Conservation (phyloP, 2,888 invertebrate genomes). For the Lepidochrysops patricia region DNA sequence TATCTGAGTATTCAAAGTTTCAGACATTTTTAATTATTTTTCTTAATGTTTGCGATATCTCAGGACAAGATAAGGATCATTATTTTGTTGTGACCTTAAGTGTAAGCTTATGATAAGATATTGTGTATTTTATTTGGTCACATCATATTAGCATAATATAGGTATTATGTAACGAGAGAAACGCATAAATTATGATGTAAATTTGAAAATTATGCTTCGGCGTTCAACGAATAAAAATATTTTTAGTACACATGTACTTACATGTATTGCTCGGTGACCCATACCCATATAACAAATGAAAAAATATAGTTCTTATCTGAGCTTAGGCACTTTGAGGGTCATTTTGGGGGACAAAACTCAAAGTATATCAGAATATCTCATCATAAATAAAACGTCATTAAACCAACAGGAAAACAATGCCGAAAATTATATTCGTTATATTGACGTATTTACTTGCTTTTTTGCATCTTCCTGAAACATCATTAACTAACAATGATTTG, state of each 20-base stretch:
- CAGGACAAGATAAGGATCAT: not conserved
- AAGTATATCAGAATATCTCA: no score
- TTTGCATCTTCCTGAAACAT: not conserved
- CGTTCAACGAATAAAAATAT: not conserved
- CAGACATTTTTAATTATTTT: not conserved
- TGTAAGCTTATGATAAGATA: not conserved
- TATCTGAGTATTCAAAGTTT: not conserved
- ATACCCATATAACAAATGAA: no score
- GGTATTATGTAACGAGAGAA: not conserved
- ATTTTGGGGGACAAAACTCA: no score
- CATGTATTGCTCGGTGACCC: no score
- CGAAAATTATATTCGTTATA: no score
- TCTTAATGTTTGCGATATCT: not conserved
- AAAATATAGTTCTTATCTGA: no score
- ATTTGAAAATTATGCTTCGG: not conserved
- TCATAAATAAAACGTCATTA: no score
- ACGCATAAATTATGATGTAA: not conserved
- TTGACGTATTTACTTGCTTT: no score
- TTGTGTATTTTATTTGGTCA: not conserved
- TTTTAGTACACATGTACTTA: no score
- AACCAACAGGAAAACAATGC: no score
- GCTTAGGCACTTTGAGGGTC: no score
- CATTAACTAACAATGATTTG: slow-evolving; percentile 28
- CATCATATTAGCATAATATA: not conserved
- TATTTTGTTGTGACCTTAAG: not conserved